Base-by-base conservation (phyloP, 2,888 invertebrate genomes). In the Gasteruption jaculator region DNA sequence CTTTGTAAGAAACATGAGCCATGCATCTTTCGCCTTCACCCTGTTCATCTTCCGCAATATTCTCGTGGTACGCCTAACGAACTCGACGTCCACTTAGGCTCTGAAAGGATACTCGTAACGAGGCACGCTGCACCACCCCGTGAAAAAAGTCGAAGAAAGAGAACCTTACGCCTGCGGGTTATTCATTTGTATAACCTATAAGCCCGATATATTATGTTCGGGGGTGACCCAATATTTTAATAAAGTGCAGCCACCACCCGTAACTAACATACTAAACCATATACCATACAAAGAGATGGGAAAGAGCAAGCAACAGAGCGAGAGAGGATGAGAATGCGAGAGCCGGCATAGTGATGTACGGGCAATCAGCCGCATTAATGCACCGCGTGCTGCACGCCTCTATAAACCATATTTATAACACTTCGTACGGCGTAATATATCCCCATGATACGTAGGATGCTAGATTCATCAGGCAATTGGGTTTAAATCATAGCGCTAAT, bases 351-450 rank as follows among this genome's bases (percentile, higher is more conserved):
- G 54, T 68, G 66, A 68, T 68, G 58, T 66, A 68, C 64, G 67
- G 58, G 65, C 67, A 67, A 68, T 68, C 68, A 68, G 61, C 59
- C 59, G 61, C 63, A 66, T 68, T 67, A 66, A 67, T 65, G 62
- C 63, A 57, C 59, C 58, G 62, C 61, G 58, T 56, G 60, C 54
- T 53, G 55, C 54, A 52, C 54, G 52, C 52, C 51, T 50, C 51
- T 57, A 57, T 64, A 62, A 67, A 64, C 61, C 55, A 60, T 64
- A 66, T 67, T 66, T 65, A 65, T 61, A 63, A 65, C 60, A 55
- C 61, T 59, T 60, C 50, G 54, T 57, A 30, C 42, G n/a, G n/a
- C 41, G 47, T 48, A 50, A 57, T 56, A 54, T 54, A 56, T 55
- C 48, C 49, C 43, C n/a, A n/a, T n/a, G n/a, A n/a, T n/a, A n/a